Conservation (phyloP, 2,888 invertebrate species). For the Xestia c-nigrum region DNA sequence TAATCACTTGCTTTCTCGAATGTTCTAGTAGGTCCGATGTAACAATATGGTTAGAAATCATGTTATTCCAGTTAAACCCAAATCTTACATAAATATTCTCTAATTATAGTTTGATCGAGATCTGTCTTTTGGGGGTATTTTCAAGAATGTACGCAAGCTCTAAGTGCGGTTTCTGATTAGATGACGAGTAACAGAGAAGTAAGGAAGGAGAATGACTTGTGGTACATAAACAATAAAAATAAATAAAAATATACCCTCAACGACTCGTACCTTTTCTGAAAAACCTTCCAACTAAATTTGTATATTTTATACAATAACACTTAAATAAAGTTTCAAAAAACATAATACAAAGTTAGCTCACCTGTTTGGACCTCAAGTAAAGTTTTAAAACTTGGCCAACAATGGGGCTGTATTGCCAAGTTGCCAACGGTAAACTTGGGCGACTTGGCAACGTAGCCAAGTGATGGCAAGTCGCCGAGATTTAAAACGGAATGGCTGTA, state of each 20-base stretch:
- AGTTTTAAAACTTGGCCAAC: constrained; percentile 57
- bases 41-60: no score
- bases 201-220: no score
- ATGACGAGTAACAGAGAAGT: no score
- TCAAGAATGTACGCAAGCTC: no score
- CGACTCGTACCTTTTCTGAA: background rate
- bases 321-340: constrained; percentile 32
- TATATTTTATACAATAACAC: constrained; percentile 11
- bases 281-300: constrained; percentile 7
- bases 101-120: no score
- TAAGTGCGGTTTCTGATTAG: no score
- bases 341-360: constrained; percentile 47
- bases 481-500: constrained; percentile 52
- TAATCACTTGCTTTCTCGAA: no score
- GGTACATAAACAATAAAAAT: background rate
- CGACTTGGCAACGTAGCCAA: constrained; percentile 53
- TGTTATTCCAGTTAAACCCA: no score
- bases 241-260: background rate
- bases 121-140: no score
- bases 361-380: constrained; percentile 43
- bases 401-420: constrained; percentile 59
- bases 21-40: no score
- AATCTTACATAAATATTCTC: no score
- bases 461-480: constrained; percentile 54
- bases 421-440: constrained; percentile 50